Evolutionary conservation across 1,140 invertebrate genomes (phyloP).

Genomic region (Drosophila ambigua): DNA sequence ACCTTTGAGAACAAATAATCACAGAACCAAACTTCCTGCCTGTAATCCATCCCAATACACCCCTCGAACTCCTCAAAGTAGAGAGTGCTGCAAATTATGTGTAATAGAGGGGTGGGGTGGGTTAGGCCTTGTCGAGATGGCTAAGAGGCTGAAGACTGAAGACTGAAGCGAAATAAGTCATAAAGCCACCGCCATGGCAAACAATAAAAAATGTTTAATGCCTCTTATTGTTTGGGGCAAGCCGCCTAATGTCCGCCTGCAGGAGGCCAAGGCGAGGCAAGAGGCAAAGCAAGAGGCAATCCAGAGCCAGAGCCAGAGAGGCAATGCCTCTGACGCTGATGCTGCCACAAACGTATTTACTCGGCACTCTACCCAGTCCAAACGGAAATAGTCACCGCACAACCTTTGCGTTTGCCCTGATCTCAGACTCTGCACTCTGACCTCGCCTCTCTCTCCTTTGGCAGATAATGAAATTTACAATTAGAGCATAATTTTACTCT

Average conservation of each 20-base stretch:
- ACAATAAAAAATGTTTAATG: constrained; percentile 76
- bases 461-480: no score
- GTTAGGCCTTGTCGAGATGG: neutral
- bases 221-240: constrained; percentile 71
- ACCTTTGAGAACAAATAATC: no score
- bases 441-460: no score
- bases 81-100: constrained; percentile 40
- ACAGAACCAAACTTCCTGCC: neutral
- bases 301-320: constrained; percentile 31
- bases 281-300: constrained; percentile 68
- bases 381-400: no score
- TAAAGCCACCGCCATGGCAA: constrained; percentile 67
- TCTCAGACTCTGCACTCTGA: no score
- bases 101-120: constrained; percentile 38
- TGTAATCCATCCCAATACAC: no score
- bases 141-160: constrained; percentile 6
- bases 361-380: no score
- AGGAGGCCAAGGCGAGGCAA: constrained; percentile 2
- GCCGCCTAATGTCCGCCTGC: constrained; percentile 50
- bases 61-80: neutral
- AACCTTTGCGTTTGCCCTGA: no score
- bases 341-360: no score
- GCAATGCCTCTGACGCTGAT: no score
- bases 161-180: constrained; percentile 38
- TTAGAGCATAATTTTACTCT: no score